Evolutionary conservation across 2,113 vertebrate species (phyloP), one percentile per base, ranked within the genome.

Genomic region (Eublepharis macularius): DNA sequence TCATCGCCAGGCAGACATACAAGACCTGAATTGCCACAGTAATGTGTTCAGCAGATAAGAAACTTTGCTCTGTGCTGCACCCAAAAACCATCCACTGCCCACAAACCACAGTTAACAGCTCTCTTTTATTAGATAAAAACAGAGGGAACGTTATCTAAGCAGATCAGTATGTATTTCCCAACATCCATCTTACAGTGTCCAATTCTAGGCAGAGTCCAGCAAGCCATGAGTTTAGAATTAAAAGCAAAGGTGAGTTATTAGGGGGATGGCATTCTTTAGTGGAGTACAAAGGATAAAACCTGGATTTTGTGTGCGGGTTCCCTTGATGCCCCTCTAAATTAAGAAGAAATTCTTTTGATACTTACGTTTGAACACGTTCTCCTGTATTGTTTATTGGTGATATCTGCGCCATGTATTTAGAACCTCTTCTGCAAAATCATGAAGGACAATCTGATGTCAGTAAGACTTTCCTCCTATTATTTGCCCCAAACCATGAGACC

Each of bases 41-140:
- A 39, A 12, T 39, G 39, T 70, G 29, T 66, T 82, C 24, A 6
- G 51, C 16, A 76, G 86, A 81, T 65, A 80, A 93, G 80, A 90
- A 88, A 83, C 74, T 14, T 26, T 41, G 60, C 7, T n/a, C 16
- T 74, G 36, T 78, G 80, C 76, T 43, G 6, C 1, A 0, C 77
- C 51, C 43, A 21, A 76, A 66, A 89, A 79, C 17, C 7, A 60
- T 73, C 84, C 84, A 93, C 88, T 74, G 36, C 76, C 69, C 76
- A 11, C 88, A 93, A 86, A 90, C 87, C 89, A 87, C 87, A 90
- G 70, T 65, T 49, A 82, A 45, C 14, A 69, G 66, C 34, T 70
- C 87, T 34, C 73, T 75, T 84, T 49, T 13, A 51, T 29, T 26
- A 76, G 36, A 83, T 7, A 1, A n/a, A 82, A 92, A 39, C 86